These are phyloP conservation scores for Enteromius trimaculatus DNA, from an alignment of 2,797 vertebrate genomes.

Conservation along the genomic window DNA sequence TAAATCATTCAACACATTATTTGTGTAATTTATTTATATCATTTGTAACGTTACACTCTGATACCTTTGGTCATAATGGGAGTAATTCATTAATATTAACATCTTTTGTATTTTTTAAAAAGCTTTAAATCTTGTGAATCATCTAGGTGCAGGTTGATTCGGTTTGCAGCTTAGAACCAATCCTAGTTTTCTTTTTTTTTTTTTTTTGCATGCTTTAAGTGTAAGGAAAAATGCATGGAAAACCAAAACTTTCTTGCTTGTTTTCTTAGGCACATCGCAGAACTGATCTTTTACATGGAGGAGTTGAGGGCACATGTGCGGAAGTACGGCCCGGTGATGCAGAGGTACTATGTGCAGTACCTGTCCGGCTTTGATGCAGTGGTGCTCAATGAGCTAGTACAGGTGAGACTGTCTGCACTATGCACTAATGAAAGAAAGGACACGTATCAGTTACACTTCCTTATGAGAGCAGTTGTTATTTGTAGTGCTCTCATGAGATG, in stretches of 20 bases:
- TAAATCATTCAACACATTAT: neutral
- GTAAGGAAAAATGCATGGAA: too few species aligned
- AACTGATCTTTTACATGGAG: slow-evolving; percentile 99
- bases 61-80: neutral
- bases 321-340: slow-evolving; percentile 97
- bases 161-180: neutral
- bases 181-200: neutral
- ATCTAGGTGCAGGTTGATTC: neutral
- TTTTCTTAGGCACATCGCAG: slow-evolving; percentile 89
- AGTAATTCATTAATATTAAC: neutral
- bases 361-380: slow-evolving; percentile 97
- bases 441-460: slow-evolving; percentile 1
- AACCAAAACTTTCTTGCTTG: neutral
- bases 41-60: neutral
- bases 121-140: neutral
- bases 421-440: neutral
- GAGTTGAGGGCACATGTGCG: slow-evolving; percentile 94
- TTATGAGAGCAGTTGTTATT: slow-evolving; percentile 22
- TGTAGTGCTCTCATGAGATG: slow-evolving; percentile 10
- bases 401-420: slow-evolving; percentile 76
- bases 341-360: slow-evolving; percentile 97
- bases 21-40: neutral
- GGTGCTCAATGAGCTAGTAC: slow-evolving; percentile 96
- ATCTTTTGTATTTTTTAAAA: neutral
- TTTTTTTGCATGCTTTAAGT: neutral